Conservation (phyloP, 2,797 vertebrate genomes). For the Argya squamiceps region DNA sequence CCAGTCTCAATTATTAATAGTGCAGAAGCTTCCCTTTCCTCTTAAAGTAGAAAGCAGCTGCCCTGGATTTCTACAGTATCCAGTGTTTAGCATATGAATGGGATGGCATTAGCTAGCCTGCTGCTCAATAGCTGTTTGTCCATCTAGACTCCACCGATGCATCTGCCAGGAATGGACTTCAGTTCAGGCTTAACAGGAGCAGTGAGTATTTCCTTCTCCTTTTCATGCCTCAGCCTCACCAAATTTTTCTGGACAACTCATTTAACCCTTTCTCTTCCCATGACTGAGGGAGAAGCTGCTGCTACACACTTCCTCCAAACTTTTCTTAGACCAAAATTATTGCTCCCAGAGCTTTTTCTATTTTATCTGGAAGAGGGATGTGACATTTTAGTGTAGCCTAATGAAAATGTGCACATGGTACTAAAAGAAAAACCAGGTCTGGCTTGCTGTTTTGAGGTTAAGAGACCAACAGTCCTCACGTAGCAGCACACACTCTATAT, state of each 20-base stretch:
- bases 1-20: not conserved
- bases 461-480: not conserved
- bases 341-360: not conserved
- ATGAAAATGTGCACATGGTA: not conserved
- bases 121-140: not conserved
- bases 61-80: not conserved
- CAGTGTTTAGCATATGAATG: not conserved
- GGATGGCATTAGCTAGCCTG: not conserved
- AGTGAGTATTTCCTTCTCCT: not conserved
- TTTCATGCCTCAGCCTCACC: not conserved
- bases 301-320: not conserved
- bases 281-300: not conserved
- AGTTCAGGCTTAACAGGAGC: not conserved
- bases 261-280: not conserved
- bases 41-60: not conserved
- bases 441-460: not conserved
- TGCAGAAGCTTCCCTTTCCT: not conserved
- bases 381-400: not conserved
- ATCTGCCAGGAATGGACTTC: not conserved
- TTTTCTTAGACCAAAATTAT: not conserved
- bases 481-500: not conserved
- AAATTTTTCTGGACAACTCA: not conserved
- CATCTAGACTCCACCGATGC: not conserved
- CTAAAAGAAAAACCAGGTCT: not conserved
- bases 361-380: not conserved